phyloP scores from a whole-genome alignment of 2,888 invertebrate genomes.

The Agrypnus murinus region DNA sequence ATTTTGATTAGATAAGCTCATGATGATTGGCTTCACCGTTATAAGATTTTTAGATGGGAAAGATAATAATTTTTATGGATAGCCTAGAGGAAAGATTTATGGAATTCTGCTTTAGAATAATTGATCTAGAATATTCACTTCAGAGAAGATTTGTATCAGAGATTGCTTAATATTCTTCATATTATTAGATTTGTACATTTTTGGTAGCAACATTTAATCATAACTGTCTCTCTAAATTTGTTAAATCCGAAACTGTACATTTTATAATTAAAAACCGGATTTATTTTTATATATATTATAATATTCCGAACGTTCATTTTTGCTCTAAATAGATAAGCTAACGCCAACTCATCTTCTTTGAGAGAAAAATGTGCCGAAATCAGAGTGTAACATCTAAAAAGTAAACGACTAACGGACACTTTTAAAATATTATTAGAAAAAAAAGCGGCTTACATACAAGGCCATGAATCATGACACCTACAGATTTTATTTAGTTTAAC shows the following conservation, averaged over 20 bases:
- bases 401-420: conserved; percentile 37
- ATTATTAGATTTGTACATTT: conserved; percentile 3
- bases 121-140: no score
- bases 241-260: conserved; percentile 14
- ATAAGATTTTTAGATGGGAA: conserved; percentile 10
- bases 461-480: conserved; percentile 45
- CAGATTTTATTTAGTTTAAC: conserved; percentile 39
- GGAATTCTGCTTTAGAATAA: background rate
- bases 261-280: conserved; percentile 25
- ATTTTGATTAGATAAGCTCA: conserved; percentile 14
- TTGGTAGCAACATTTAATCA: conserved; percentile 1
- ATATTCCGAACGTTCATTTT: conserved; percentile 28
- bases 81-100: background rate
- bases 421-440: conserved; percentile 11
- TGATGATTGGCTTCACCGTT: conserved; percentile 15
- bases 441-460: conserved; percentile 30
- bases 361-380: conserved; percentile 36
- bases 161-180: background rate
- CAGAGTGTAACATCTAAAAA: conserved; percentile 23
- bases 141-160: no score
- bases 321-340: conserved; percentile 45
- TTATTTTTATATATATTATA: no score
- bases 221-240: conserved; percentile 3
- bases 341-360: conserved; percentile 37
- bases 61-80: background rate